Evolutionary conservation across 2,113 vertebrate genomes (phyloP).

Genomic region (Merops nubicus): DNA sequence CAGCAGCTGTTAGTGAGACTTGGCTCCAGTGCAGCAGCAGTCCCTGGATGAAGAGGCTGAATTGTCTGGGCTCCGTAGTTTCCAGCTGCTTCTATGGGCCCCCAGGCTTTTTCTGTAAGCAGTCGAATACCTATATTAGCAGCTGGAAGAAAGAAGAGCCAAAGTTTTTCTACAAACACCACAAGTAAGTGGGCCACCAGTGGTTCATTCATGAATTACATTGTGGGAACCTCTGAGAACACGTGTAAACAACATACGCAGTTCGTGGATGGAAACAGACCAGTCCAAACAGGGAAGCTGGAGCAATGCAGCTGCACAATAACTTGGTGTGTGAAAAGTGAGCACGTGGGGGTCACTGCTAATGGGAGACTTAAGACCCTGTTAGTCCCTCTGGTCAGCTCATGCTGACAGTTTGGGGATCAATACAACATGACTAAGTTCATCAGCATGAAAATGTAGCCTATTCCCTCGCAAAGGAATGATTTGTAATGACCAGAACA

Average conservation of each 20-base stretch:
- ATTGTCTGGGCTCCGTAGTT: background rate
- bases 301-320: background rate
- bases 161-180: background rate
- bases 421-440: background rate
- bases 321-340: background rate
- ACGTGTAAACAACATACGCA: background rate
- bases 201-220: background rate
- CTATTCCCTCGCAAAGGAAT: background rate
- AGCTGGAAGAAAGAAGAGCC: background rate
- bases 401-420: rapidly evolving
- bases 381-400: background rate
- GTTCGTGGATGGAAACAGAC: background rate
- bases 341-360: rapidly evolving
- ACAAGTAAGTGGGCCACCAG: background rate
- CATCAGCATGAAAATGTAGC: background rate
- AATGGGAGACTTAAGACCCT: background rate
- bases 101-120: background rate
- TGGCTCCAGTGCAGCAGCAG: background rate
- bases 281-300: background rate
- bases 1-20: background rate
- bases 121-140: background rate
- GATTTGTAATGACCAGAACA: background rate
- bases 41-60: background rate
- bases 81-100: background rate
- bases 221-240: background rate